These are phyloP conservation scores for Esox niger DNA, from an alignment of 2,113 vertebrate species.

Conservation along the genomic window DNA sequence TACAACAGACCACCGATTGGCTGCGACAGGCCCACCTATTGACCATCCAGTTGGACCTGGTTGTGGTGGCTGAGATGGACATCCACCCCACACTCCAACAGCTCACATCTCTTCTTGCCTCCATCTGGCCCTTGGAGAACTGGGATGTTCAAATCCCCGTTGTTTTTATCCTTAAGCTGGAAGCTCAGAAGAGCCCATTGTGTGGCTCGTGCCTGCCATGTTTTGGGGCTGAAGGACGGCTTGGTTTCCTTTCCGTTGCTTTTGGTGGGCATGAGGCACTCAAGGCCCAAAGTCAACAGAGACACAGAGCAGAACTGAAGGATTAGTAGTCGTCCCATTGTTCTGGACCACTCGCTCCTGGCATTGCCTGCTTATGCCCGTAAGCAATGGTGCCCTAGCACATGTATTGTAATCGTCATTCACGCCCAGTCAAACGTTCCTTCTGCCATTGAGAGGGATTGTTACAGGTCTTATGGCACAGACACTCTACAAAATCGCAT, in stretches of 20 bases:
- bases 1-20: not conserved
- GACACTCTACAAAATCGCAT: no score
- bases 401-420: no score
- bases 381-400: not conserved
- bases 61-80: not conserved
- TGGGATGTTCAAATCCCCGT: not conserved
- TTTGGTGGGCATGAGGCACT: not conserved
- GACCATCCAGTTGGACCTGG: not conserved
- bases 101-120: not conserved
- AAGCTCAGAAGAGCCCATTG: not conserved
- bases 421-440: no score
- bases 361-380: not conserved
- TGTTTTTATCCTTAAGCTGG: not conserved
- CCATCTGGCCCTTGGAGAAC: not conserved
- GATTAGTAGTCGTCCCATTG: conserved; percentile 1
- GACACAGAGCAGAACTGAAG: conserved; percentile 3
- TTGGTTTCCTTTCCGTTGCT: not conserved
- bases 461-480: no score
- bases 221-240: not conserved
- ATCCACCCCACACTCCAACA: not conserved
- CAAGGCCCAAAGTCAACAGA: conserved; percentile 18
- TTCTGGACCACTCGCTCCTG: not conserved
- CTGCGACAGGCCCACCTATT: conserved; percentile 1
- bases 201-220: not conserved
- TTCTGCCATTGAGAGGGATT: no score